Evolutionary conservation across 2,113 vertebrate species (phyloP).

Genomic region (Dolichallabes microphthalmus): DNA sequence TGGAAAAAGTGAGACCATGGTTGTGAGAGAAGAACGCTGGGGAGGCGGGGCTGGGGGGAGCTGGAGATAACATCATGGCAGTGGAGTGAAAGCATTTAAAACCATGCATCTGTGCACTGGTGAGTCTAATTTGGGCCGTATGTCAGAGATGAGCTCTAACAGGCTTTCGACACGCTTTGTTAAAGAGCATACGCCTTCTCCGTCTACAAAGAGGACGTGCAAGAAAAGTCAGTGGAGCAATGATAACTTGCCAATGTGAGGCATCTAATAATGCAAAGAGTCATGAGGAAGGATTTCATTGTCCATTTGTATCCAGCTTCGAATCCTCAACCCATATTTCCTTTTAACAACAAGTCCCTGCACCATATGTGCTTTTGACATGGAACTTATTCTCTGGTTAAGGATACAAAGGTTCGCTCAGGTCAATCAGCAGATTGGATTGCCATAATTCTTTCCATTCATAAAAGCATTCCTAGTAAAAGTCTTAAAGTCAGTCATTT

Average conservation of each 20-base stretch:
- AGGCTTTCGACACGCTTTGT: slow-evolving; percentile 31
- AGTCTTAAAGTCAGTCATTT: slow-evolving; percentile 43
- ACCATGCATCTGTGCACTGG: slow-evolving; percentile 42
- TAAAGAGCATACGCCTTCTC: slow-evolving; percentile 11
- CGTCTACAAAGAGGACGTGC: slow-evolving; percentile 1
- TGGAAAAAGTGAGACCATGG: slow-evolving; percentile 52
- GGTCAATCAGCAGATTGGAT: slow-evolving; percentile 49
- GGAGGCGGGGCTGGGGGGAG: background rate
- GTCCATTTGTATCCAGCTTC: background rate
- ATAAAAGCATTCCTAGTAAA: slow-evolving; percentile 47
- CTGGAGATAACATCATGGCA: slow-evolving; percentile 24
- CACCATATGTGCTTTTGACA: background rate
- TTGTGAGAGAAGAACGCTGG: slow-evolving; percentile 26
- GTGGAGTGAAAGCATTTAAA: slow-evolving; percentile 32
- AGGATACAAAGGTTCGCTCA: slow-evolving; percentile 19
- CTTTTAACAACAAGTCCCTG: slow-evolving; percentile 12
- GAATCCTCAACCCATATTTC: background rate
- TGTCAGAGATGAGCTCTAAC: slow-evolving; percentile 36
- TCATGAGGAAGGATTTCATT: slow-evolving; percentile 30
- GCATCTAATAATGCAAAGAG: slow-evolving; percentile 19
- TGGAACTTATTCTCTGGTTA: slow-evolving; percentile 11
- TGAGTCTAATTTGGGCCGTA: slow-evolving; percentile 39
- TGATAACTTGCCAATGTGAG: slow-evolving; percentile 18
- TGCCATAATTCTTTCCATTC: slow-evolving; percentile 45
- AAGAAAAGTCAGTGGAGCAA: slow-evolving; percentile 18